Base-by-base conservation (phyloP, 35 echinoderm and acorn worm genomes). In the Patiria miniata region DNA sequence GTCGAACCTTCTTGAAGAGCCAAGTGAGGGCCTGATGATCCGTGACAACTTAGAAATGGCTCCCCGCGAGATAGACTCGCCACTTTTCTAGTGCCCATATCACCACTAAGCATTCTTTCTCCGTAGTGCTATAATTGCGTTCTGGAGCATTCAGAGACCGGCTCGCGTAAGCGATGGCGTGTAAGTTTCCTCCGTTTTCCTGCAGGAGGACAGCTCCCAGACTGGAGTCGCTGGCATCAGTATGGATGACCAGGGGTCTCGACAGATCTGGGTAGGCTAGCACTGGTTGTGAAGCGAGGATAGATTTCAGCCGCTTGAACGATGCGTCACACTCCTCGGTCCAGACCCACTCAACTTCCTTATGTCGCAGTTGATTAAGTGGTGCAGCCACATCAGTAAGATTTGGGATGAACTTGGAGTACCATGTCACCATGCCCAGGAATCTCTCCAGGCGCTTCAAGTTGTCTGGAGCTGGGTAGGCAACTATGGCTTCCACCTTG, bases 31-130 rank as follows among this genome's bases (percentile, higher is more conserved):
- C 81, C 19, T 79, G 79, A 40, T 90, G 79, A 50, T 90, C 88
- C n/a, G 81, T 90, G 15, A 85, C 81, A 10, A 90, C 55, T 38
- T 58, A 16, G 47, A 30, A 86, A 17, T 50, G 68, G 8, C 30
- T 91, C 21, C 90, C 90, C 23, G 78, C 77, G 7, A 86, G 78
- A 40, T 92, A 92, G 0, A 28, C 34, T 36, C 81, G 39, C 85
- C 79, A 83, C 68, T 88, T 93, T 26, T 84, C 61, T 19, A 93
- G 51, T 26, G 91, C 85, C 79, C 80, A 88, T 23, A 83, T 50
- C 36, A 82, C 39, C 8, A 79, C 85, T 37, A 93, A 78, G 36
- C 82, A 91, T 39, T 93, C 91, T 52, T 88, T 83, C 37, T 93
- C 91, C 1, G 78, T 88, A 26, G 73, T 86, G 40, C 82, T 91